A percentile compares a stretch with the other conserved stretches of the same genome.
phyloP scores from a whole-genome alignment of 2,113 vertebrate genomes.

The Trichechus manatus region DNA sequence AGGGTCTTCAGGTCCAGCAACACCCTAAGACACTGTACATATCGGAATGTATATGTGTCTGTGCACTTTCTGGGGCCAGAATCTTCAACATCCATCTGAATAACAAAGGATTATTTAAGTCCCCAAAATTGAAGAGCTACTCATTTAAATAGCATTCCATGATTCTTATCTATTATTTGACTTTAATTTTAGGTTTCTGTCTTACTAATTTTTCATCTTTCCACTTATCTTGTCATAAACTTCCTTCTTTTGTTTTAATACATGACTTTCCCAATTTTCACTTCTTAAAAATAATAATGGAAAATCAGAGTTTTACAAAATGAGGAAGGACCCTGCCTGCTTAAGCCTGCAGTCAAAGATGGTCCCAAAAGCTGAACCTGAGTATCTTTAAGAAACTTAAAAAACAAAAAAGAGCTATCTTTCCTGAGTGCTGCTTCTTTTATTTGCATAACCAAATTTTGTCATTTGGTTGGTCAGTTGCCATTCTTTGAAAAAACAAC shows the following conservation, averaged over 20 bases:
- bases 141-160: conserved; percentile 20
- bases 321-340: not conserved
- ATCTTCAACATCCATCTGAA: conserved; percentile 24
- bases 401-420: not conserved
- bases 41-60: not conserved
- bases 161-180: conserved; percentile 22
- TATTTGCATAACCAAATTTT: conserved; percentile 29
- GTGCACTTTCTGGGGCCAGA: not conserved
- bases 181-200: conserved; percentile 49
- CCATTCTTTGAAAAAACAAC: conserved; percentile 34
- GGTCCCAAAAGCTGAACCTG: conserved; percentile 18
- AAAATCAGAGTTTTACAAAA: conserved; percentile 60
- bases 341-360: conserved; percentile 4
- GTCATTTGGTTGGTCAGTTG: conserved; percentile 14
- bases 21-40: not conserved
- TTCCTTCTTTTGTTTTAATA: conserved; percentile 55
- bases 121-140: not conserved
- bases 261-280: conserved; percentile 43
- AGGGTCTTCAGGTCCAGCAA: not conserved
- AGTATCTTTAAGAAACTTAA: conserved; percentile 22
- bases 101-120: conserved; percentile 11
- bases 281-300: conserved; percentile 39
- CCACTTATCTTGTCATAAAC: conserved; percentile 26
- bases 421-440: conserved; percentile 16
- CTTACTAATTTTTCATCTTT: conserved; percentile 56